phyloP scores from a whole-genome alignment of 2,888 invertebrate species.

The Harpalus rubripes region DNA sequence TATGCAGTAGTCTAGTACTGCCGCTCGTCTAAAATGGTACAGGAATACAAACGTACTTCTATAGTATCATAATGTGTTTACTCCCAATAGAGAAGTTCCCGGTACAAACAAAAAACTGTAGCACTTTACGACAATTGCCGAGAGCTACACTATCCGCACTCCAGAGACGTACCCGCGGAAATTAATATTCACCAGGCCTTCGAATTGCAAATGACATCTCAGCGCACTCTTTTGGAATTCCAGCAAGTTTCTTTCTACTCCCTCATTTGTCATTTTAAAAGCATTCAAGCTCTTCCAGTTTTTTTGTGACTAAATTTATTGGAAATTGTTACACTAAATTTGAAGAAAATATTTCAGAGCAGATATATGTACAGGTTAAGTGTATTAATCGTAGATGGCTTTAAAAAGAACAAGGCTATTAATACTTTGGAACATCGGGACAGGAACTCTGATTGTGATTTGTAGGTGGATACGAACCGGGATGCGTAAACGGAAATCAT shows the following conservation, averaged over 20 bases:
- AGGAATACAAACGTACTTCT: slow-evolving; percentile 29
- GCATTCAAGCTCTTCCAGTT: slow-evolving; percentile 1
- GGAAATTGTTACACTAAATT: slow-evolving; percentile 27
- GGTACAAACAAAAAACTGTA: slow-evolving; percentile 56
- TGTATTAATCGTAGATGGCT: slow-evolving; percentile 39
- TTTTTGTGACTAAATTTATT: slow-evolving; percentile 20
- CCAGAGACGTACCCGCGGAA: slow-evolving; percentile 16
- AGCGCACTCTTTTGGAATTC: slow-evolving; percentile 4
- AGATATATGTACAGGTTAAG: slow-evolving; percentile 35
- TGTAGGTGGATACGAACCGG: slow-evolving; percentile 33
- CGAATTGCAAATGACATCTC: slow-evolving; percentile 23
- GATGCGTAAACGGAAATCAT: background rate
- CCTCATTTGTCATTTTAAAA: slow-evolving; percentile 18
- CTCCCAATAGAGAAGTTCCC: slow-evolving; percentile 53
- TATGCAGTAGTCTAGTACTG: background rate
- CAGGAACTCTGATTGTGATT: slow-evolving; percentile 38
- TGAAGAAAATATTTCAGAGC: slow-evolving; percentile 27
- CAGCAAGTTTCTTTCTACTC: slow-evolving; percentile 5
- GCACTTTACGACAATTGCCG: slow-evolving; percentile 43
- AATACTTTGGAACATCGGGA: slow-evolving; percentile 20
- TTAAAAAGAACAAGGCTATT: slow-evolving; percentile 18
- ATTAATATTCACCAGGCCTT: slow-evolving; percentile 23
- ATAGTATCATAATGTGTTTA: slow-evolving; percentile 49
- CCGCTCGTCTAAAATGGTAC: slow-evolving; percentile 25
- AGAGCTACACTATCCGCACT: slow-evolving; percentile 25